These are phyloP conservation scores for Alviniconcha marisindica DNA, from an alignment of 1,140 invertebrate genomes.

Conservation along the genomic window DNA sequence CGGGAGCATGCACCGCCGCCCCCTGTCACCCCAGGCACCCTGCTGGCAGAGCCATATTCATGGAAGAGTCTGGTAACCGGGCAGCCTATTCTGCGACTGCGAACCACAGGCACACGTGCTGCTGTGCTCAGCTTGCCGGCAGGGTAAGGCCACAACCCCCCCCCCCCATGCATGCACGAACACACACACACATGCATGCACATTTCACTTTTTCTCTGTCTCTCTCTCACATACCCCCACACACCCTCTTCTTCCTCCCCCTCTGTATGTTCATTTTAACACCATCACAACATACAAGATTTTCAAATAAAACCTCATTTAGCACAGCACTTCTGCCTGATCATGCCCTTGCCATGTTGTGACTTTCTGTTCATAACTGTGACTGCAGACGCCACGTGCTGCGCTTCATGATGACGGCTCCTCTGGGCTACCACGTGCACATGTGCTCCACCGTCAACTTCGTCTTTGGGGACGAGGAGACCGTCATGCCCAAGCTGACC, in stretches of 20 bases:
- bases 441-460: constrained; percentile 73
- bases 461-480: constrained; percentile 75
- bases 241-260: too few species aligned
- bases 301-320: too few species aligned
- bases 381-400: constrained; percentile 73
- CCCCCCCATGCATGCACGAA: too few species aligned
- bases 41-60: constrained; percentile 74
- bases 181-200: too few species aligned
- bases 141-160: too few species aligned
- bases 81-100: constrained; percentile 71
- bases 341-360: too few species aligned
- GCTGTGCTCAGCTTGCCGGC: constrained; percentile 71
- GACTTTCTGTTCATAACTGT: too few species aligned
- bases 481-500: constrained; percentile 73
- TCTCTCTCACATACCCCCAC: too few species aligned
- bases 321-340: too few species aligned
- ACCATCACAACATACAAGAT: too few species aligned
- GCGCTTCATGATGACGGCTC: constrained; percentile 71
- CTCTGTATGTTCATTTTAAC: too few species aligned
- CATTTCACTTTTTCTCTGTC: too few species aligned
- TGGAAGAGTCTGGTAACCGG: constrained; percentile 75
- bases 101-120: constrained; percentile 69
- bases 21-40: constrained; percentile 64
- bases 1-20: constrained; percentile 51
- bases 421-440: constrained; percentile 73